A percentile compares a stretch with the other conserved stretches of the same genome.
Evolutionary conservation across 2,888 invertebrate species (phyloP).

Genomic region (Hypselothyrea guttata): DNA sequence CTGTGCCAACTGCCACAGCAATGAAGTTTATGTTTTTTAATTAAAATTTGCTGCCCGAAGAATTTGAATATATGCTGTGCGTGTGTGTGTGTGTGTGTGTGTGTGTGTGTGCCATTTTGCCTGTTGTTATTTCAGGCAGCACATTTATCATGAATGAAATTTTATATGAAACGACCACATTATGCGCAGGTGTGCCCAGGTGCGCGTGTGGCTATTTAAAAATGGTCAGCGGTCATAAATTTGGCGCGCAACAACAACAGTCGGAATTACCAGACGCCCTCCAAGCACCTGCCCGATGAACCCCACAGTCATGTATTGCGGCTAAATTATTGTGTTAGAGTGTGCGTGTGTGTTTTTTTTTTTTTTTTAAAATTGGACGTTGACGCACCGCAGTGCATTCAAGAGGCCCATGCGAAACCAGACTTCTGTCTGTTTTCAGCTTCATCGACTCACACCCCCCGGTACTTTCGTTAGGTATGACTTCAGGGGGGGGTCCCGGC

Average conservation of each 20-base stretch:
- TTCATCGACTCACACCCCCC: no score
- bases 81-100: no score
- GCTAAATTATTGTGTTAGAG: no score
- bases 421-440: no score
- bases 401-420: no score
- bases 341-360: no score
- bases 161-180: constrained; percentile 67
- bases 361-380: no score
- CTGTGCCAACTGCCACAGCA: constrained; percentile 49
- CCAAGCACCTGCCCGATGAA: background rate
- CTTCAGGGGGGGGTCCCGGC: no score
- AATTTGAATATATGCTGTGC: constrained; percentile 41
- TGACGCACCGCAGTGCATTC: no score
- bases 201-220: constrained; percentile 75
- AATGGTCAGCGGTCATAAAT: constrained; percentile 75
- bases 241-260: constrained; percentile 33
- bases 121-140: constrained; percentile 48
- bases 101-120: constrained; percentile 24
- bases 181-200: constrained; percentile 76
- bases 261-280: constrained; percentile 1
- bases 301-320: background rate
- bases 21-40: constrained; percentile 74
- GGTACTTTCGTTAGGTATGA: no score
- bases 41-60: constrained; percentile 65
- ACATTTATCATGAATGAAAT: constrained; percentile 64